Conservation (phyloP, 2,113 vertebrate genomes). For the Eira barbara region DNA sequence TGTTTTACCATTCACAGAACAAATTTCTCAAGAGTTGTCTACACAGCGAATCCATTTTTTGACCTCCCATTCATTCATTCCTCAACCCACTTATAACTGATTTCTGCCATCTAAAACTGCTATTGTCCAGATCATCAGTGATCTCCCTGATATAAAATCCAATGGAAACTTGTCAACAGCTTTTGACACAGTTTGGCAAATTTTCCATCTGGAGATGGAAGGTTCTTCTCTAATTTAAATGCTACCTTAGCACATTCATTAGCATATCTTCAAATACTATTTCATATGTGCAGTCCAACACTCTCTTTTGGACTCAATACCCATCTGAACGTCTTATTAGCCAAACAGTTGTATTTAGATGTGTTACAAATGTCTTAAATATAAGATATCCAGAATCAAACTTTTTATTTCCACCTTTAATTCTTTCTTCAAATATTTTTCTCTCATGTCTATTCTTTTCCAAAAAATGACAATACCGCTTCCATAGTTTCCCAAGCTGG, state of each 20-base stretch:
- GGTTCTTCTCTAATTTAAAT: background rate
- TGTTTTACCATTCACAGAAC: background rate
- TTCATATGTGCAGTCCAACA: background rate
- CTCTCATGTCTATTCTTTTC: background rate
- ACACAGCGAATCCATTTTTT: background rate
- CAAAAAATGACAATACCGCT: background rate
- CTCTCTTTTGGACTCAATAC: background rate
- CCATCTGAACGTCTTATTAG: background rate
- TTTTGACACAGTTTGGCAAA: background rate
- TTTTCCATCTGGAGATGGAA: background rate
- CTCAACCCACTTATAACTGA: background rate
- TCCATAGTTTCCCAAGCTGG: background rate
- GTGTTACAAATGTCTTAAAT: background rate
- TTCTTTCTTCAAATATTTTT: background rate
- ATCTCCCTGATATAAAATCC: background rate
- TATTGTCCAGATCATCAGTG: background rate
- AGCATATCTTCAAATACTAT: background rate
- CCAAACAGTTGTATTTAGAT: background rate
- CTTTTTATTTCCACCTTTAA: background rate
- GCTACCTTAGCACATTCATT: background rate
- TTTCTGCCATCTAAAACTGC: background rate
- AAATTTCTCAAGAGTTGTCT: background rate
- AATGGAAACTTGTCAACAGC: background rate
- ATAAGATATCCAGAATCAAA: background rate
- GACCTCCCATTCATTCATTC: background rate